Evolutionary conservation across 1,140 invertebrate genomes (phyloP).

Genomic region (Palaemon carinicauda): DNA sequence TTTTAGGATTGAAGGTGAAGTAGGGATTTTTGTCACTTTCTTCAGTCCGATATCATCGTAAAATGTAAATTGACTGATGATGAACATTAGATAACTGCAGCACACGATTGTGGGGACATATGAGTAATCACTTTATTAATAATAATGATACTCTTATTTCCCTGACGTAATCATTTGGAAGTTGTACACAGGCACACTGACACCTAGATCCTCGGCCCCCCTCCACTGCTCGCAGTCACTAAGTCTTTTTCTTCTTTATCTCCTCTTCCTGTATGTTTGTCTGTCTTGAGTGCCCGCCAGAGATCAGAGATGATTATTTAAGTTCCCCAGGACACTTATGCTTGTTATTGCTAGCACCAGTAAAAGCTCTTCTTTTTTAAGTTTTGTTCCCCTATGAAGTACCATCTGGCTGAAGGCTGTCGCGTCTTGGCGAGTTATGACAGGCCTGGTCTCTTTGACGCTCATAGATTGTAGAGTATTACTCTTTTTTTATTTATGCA

Average conservation of each 20-base stretch:
- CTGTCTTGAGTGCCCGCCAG: slow-evolving; percentile 44
- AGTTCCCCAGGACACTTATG: slow-evolving; percentile 45
- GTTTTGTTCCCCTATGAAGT: slow-evolving; percentile 38
- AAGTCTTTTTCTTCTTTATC: slow-evolving; percentile 44
- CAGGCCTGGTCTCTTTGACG: slow-evolving; percentile 48
- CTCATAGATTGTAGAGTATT: slow-evolving; percentile 54
- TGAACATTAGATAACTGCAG: neutral
- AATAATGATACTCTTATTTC: slow-evolving; percentile 47
- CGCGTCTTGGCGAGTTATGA: slow-evolving; percentile 52
- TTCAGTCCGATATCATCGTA: too few species aligned
- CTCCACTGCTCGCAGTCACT: slow-evolving; percentile 41
- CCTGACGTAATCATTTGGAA: slow-evolving; percentile 44
- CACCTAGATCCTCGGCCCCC: slow-evolving; percentile 39
- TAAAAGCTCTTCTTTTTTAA: slow-evolving; percentile 25
- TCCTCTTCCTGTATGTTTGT: slow-evolving; percentile 47
- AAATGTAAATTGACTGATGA: too few species aligned
- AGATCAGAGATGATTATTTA: slow-evolving; percentile 46
- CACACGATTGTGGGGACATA: neutral
- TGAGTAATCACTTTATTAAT: slow-evolving; percentile 13
- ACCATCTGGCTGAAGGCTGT: slow-evolving; percentile 44
- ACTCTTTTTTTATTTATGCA: slow-evolving; percentile 56
- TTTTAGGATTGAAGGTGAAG: too few species aligned
- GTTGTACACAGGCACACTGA: slow-evolving; percentile 44
- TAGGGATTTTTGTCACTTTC: too few species aligned
- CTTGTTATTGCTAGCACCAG: slow-evolving; percentile 54